These are phyloP conservation scores for Noctua comes DNA, from an alignment of 2,888 invertebrate species.

Conservation along the genomic window DNA sequence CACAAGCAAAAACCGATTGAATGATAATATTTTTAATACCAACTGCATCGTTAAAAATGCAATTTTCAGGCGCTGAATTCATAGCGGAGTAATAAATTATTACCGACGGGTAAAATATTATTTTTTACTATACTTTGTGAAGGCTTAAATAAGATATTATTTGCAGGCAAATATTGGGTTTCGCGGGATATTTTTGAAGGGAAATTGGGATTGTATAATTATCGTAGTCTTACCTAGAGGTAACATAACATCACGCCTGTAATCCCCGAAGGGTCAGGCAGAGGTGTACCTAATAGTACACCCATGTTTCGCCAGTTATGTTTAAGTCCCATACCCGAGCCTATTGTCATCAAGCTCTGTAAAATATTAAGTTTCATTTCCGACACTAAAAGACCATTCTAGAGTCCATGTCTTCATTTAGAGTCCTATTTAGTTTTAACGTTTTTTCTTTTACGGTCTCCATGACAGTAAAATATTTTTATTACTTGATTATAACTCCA, in stretches of 20 bases:
- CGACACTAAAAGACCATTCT: background rate
- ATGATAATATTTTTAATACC: slow-evolving; percentile 55
- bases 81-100: slow-evolving; percentile 48
- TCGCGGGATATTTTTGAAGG: background rate
- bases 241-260: too few species aligned
- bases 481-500: slow-evolving; percentile 33
- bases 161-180: slow-evolving; percentile 19
- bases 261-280: too few species aligned
- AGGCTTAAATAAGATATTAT: slow-evolving; percentile 34
- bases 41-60: slow-evolving; percentile 54
- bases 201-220: background rate
- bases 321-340: too few species aligned
- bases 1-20: slow-evolving; percentile 51
- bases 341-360: background rate
- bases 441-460: slow-evolving; percentile 17
- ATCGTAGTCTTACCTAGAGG: background rate
- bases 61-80: slow-evolving; percentile 46
- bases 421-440: slow-evolving; percentile 15
- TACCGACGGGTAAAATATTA: slow-evolving; percentile 48
- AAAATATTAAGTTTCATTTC: background rate
- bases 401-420: slow-evolving; percentile 11
- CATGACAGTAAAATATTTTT: slow-evolving; percentile 35
- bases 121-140: slow-evolving; percentile 41
- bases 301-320: too few species aligned
- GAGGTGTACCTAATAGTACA: too few species aligned